These are phyloP conservation scores for Callyntrura guangdongensis DNA, from an alignment of 2,888 invertebrate species.

Conservation along the genomic window DNA sequence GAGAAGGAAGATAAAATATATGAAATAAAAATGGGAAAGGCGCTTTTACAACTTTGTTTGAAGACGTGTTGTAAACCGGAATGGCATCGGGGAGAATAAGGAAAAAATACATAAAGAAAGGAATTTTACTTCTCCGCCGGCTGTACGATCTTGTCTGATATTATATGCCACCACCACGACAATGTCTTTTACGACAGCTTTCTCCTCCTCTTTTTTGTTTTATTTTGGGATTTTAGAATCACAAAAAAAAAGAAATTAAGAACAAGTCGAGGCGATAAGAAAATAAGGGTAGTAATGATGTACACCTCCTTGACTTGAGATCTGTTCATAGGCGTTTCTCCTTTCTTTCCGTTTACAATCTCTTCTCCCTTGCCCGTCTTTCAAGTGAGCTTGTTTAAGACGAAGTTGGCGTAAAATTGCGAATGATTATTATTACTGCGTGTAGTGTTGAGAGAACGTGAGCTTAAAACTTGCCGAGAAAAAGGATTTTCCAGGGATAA, in stretches of 20 bases:
- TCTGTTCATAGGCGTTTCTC: not conserved
- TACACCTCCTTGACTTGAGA: constrained; percentile 2
- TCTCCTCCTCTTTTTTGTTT: not conserved
- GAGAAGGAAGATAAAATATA: not conserved
- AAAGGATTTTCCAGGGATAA: constrained; percentile 8
- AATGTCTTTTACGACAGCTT: constrained; percentile 7
- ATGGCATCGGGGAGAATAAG: not conserved
- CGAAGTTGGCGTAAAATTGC: constrained; percentile 23
- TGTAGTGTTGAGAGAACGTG: not conserved
- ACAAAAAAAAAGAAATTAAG: constrained; percentile 10
- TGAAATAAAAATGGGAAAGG: not conserved
- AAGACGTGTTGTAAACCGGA: constrained; percentile 24
- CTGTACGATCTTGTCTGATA: not conserved
- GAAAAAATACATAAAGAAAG: not conserved
- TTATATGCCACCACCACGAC: not conserved
- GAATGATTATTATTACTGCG: constrained; percentile 39
- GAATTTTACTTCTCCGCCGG: not conserved
- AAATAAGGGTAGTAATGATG: not conserved
- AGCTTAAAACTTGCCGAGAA: constrained; percentile 23
- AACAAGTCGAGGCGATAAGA: not conserved
- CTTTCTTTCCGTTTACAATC: not conserved
- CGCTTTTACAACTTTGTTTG: constrained; percentile 44
- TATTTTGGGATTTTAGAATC: not conserved
- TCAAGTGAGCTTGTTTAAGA: not conserved
- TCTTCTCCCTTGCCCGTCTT: not conserved